Evolutionary conservation across 2,797 vertebrate genomes (phyloP).

Genomic region (Sternotherus odoratus): DNA sequence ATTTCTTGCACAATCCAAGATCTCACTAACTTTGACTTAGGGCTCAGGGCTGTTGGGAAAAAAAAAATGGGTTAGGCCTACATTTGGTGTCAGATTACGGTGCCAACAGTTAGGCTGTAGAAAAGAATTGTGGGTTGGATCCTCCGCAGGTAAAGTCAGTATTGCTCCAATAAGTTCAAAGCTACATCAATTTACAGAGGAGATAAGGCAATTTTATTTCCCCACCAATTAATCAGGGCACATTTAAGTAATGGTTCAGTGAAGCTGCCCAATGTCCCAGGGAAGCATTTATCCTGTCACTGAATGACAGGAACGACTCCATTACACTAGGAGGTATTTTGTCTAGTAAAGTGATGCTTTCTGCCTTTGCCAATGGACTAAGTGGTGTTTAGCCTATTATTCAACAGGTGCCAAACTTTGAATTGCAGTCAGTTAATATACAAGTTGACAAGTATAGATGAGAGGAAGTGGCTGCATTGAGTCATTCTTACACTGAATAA

Average conservation of each 20-base stretch:
- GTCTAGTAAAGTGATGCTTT: not conserved
- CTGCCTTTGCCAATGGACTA: not conserved
- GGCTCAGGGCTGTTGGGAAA: not conserved
- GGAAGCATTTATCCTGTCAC: not conserved
- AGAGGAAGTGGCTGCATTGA: not conserved
- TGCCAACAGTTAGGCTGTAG: fast-evolving
- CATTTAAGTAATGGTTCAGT: not conserved
- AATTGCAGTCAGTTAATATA: not conserved
- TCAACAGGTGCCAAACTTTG: not conserved
- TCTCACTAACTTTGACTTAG: not conserved
- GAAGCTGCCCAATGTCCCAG: not conserved
- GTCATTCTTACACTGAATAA: not conserved
- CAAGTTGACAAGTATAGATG: not conserved
- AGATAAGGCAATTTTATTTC: not conserved
- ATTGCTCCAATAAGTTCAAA: not conserved
- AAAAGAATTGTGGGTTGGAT: fast-evolving
- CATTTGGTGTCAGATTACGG: not conserved
- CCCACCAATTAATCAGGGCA: not conserved
- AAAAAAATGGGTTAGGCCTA: not conserved
- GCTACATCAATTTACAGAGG: not conserved
- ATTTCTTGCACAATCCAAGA: not conserved
- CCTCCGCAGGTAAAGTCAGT: not conserved
- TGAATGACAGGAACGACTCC: not conserved
- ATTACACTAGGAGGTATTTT: not conserved
- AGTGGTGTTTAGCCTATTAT: not conserved